phyloP scores from a whole-genome alignment of 2,113 vertebrate genomes.

The Raja brachyura region DNA sequence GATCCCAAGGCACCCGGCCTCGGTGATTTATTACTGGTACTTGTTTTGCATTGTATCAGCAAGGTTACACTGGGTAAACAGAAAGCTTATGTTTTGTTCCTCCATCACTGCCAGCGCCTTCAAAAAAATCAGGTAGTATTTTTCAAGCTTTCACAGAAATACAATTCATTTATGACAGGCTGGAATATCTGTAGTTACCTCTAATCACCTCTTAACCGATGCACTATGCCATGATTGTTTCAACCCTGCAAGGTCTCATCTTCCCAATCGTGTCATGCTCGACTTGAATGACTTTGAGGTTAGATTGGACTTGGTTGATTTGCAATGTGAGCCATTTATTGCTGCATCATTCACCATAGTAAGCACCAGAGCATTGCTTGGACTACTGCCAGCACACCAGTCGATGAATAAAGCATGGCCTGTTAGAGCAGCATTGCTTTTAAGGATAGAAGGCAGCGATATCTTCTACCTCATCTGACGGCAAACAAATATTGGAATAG shows the following conservation, averaged over 20 bases:
- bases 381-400: not conserved
- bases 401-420: not conserved
- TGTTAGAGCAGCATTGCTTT: not conserved
- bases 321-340: conserved; percentile 23
- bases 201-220: conserved; percentile 3
- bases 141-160: not conserved
- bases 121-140: not conserved
- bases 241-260: not conserved
- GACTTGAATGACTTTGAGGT: conserved; percentile 25
- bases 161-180: not conserved
- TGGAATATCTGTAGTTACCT: not conserved
- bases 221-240: not conserved
- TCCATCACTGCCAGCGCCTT: not conserved
- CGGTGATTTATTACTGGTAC: not conserved
- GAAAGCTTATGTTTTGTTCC: not conserved
- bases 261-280: not conserved
- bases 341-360: not conserved
- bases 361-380: not conserved
- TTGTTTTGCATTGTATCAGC: not conserved
- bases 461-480: not conserved
- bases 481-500: not conserved
- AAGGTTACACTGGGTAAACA: not conserved
- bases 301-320: conserved; percentile 23
- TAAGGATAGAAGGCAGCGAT: not conserved
- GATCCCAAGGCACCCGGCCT: not conserved